Conservation (phyloP, 2,113 vertebrate species). For the Cynocephalus volans region DNA sequence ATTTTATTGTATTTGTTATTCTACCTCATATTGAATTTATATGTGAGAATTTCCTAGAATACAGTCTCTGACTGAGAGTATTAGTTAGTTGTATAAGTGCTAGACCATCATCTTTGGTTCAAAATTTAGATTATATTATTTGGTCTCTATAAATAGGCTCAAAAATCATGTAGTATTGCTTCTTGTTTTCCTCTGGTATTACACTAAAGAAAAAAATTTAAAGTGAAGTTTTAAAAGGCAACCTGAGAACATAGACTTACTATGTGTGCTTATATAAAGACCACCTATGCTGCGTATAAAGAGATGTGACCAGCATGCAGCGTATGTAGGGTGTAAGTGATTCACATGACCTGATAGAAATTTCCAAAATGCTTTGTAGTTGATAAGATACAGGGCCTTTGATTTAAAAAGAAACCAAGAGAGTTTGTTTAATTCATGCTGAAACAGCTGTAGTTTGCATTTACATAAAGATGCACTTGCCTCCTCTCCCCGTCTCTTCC, state of each 20-base stretch:
- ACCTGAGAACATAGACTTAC: neutral
- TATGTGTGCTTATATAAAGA: neutral
- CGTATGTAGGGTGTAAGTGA: accelerated
- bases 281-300: too few species aligned
- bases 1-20: neutral
- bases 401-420: neutral
- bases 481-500: accelerated
- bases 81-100: neutral
- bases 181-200: neutral
- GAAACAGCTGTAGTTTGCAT: neutral
- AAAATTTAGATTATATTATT: neutral
- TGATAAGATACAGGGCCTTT: neutral
- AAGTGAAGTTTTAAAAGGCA: neutral
- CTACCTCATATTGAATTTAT: neutral
- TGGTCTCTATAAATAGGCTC: neutral
- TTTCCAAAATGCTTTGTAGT: neutral
- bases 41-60: neutral
- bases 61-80: neutral
- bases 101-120: neutral
- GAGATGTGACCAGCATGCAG: accelerated
- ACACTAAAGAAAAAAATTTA: neutral
- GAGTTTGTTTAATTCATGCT: neutral
- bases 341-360: accelerated
- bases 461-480: accelerated
- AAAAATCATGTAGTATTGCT: neutral